Conservation (phyloP, 2,113 vertebrate genomes). For the Puntigrus tetrazona region DNA sequence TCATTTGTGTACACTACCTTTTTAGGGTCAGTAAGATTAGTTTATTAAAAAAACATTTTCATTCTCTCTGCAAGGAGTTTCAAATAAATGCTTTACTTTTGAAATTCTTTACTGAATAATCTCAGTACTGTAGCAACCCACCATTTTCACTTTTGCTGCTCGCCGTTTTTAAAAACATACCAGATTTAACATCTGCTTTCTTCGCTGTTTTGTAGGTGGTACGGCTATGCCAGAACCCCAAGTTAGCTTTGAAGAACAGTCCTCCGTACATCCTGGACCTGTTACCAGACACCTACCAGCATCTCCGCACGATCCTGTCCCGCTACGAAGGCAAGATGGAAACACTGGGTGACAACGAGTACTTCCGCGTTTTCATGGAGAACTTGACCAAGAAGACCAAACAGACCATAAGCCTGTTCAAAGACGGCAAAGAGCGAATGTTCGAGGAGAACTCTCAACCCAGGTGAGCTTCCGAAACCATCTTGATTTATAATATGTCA, state of each 20-base stretch:
- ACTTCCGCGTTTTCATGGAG: constrained; percentile 98
- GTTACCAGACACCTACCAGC: constrained; percentile 97
- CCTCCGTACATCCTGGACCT: constrained; percentile 98
- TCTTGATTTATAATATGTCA: neutral
- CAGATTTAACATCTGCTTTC: neutral
- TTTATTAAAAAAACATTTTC: too few relatives aligned
- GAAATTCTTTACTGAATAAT: neutral
- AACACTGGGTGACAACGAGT: constrained; percentile 94
- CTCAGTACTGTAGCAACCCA: neutral
- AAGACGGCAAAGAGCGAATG: constrained; percentile 97
- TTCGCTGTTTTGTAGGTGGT: constrained; percentile 82
- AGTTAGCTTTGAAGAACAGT: constrained; percentile 96
- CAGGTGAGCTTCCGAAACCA: constrained; percentile 71
- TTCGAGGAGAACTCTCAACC: constrained; percentile 98
- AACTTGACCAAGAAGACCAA: constrained; percentile 98
- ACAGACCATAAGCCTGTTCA: constrained; percentile 98
- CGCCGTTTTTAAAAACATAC: neutral
- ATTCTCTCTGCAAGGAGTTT: too few relatives aligned
- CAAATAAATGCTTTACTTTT: neutral
- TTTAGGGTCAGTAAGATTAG: neutral
- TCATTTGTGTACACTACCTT: neutral
- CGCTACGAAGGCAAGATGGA: constrained; percentile 99
- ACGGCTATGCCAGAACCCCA: constrained; percentile 95
- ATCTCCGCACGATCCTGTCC: constrained; percentile 90
- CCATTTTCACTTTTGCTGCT: neutral